phyloP scores from a whole-genome alignment of 1,140 invertebrate genomes.

The Cotesia typhae region DNA sequence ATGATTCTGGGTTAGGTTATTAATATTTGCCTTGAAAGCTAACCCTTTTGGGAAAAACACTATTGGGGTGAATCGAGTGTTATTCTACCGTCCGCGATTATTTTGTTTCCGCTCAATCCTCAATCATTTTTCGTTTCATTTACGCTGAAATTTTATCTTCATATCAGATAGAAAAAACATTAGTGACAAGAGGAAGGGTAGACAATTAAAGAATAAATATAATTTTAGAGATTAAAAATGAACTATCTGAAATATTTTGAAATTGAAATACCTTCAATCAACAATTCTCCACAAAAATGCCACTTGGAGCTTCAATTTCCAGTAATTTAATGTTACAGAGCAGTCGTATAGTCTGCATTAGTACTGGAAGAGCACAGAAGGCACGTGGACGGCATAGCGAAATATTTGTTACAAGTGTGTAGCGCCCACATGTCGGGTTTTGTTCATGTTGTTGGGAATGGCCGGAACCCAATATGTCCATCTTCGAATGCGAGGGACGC shows the following conservation, averaged over 20 bases:
- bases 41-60: constrained; percentile 26
- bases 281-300: constrained; percentile 1
- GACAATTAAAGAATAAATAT: background rate
- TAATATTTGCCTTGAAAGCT: constrained; percentile 33
- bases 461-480: constrained; percentile 52
- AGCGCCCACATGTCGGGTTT: constrained; percentile 4
- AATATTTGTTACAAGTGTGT: constrained; percentile 26
- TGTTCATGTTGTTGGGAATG: constrained; percentile 17
- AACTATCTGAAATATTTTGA: background rate
- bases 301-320: background rate
- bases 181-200: background rate
- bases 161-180: background rate
- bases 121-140: background rate
- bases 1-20: constrained; percentile 10
- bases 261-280: constrained; percentile 1
- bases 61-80: constrained; percentile 22
- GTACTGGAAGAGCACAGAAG: constrained; percentile 1
- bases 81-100: background rate
- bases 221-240: too few species aligned
- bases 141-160: background rate
- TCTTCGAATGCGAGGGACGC: constrained; percentile 43
- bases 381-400: constrained; percentile 12
- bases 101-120: too few species aligned
- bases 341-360: constrained; percentile 5
- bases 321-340: background rate